Base-by-base conservation (phyloP, 2,113 vertebrate species). In the Ornithorhynchus anatinus region DNA sequence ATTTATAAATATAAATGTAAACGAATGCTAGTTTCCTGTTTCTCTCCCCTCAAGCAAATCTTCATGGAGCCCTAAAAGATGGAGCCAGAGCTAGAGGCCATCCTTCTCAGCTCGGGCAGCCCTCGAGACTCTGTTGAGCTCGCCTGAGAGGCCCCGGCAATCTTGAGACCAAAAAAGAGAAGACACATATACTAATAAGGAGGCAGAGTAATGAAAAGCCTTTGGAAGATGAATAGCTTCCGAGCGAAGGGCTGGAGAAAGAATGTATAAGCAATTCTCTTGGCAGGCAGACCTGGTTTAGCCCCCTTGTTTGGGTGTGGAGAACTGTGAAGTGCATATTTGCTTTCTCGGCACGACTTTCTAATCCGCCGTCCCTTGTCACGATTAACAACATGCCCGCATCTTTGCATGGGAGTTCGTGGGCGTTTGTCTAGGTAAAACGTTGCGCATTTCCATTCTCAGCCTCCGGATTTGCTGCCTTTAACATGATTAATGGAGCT, bases 401-500 rank as follows among this genome's bases (percentile, higher is more conserved):
- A 0, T 79, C 50, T 83, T 77, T 84, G 87, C 87, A 85, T 85
- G 80, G 67, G 31, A 80, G 76, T 50, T 68, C 44, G 45, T 79
- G 67, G 72, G 50, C n/a, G 36, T 67, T 25, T 5, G 75, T 73
- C 36, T 60, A 77, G 20, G 27, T 83, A 73, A 35, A 61, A 59
- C 11, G 57, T 15, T 53, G 5, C 78, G 78, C 72, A 48, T 63
- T 75, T 64, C 8, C 60, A 15, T 83, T 64, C 74, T 89, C 89
- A 52, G 83, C 75, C 39, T 78, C n/a, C n/a, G 15, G 4, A 22
- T 42, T n/a, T n/a, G 71, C 83, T 86, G 89, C 88, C 42, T 87
- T 89, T 75, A 75, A 82, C 81, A 65, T 52, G 51, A 81, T 86
- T 89, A 88, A 86, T 88, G 62, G 84, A 89, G 68, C 77, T 69